phyloP scores from a whole-genome alignment of 2,888 invertebrate genomes.

The Eupithecia inturbata region DNA sequence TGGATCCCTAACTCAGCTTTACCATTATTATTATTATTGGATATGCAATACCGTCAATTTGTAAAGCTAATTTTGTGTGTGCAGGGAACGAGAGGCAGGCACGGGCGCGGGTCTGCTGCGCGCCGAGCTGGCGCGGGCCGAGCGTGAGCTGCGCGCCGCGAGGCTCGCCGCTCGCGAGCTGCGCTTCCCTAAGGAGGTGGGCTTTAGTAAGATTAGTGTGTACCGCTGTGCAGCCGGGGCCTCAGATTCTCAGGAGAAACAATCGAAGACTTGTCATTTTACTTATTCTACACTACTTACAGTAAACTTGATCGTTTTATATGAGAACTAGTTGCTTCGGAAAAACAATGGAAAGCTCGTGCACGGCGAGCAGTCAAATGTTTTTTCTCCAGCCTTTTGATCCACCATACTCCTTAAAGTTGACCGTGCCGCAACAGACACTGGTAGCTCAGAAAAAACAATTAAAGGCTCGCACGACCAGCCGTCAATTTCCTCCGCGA shows the following conservation, averaged over 20 bases:
- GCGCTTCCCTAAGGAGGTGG: slow-evolving; percentile 93
- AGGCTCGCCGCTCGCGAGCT: slow-evolving; percentile 95
- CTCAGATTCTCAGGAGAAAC: no score
- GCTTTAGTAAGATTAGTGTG: background rate
- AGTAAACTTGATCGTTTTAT: background rate
- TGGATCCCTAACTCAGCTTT: no score
- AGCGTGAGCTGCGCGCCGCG: slow-evolving; percentile 93
- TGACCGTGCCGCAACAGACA: background rate
- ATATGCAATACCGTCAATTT: background rate
- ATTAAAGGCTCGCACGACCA: background rate
- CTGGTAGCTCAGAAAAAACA: background rate
- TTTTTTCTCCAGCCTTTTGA: background rate
- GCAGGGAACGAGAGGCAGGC: slow-evolving; percentile 65
- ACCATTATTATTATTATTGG: no score
- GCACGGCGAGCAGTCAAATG: no score
- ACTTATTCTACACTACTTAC: no score
- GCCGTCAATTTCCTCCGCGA: background rate
- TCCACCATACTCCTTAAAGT: background rate
- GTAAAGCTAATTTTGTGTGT: background rate
- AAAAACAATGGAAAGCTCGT: no score
- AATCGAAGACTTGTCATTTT: no score
- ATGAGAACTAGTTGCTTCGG: background rate
- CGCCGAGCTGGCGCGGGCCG: slow-evolving; percentile 92
- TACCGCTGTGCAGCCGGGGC: no score
- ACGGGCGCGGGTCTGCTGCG: slow-evolving; percentile 86